Evolutionary conservation across 2,888 invertebrate genomes (phyloP).

Genomic region (Plemyria rubiginata): DNA sequence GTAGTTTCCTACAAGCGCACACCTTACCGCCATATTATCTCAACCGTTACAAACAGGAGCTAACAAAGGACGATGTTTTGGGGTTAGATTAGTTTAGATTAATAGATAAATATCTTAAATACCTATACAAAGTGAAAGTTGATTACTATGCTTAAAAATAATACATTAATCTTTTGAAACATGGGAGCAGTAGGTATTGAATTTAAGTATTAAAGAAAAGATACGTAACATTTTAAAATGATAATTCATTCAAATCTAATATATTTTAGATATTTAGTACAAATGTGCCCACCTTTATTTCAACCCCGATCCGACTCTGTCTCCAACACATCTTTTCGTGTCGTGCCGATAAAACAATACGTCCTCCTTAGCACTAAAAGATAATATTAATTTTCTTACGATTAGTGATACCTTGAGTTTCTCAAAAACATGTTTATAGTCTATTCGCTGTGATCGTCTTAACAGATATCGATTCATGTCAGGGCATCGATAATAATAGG

Average conservation of each 20-base stretch:
- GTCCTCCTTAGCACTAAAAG: conserved; percentile 51
- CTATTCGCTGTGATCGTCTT: conserved; percentile 40
- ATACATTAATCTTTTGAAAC: too few species aligned
- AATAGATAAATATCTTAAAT: neutral
- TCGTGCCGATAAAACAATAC: conserved; percentile 34
- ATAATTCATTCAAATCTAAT: too few species aligned
- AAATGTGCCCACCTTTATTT: neutral
- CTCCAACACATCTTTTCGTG: conserved; percentile 26
- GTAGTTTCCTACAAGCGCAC: conserved; percentile 56
- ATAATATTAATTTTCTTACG: conserved; percentile 45
- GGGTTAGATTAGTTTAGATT: neutral
- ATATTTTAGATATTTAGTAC: neutral
- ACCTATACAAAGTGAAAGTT: too few species aligned
- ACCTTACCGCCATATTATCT: conserved; percentile 44
- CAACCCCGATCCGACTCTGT: conserved; percentile 19
- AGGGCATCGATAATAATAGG: conserved; percentile 48
- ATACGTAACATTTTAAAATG: too few species aligned
- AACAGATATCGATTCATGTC: conserved; percentile 67
- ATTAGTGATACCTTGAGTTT: conserved; percentile 45
- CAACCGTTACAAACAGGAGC: conserved; percentile 23
- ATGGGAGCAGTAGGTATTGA: too few species aligned
- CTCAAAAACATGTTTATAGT: conserved; percentile 45
- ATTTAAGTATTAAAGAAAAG: too few species aligned
- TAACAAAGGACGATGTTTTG: neutral
- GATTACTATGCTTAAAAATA: too few species aligned